Evolutionary conservation across 2,113 vertebrate genomes (phyloP).

Genomic region (Periophthalmodon schlosseri): DNA sequence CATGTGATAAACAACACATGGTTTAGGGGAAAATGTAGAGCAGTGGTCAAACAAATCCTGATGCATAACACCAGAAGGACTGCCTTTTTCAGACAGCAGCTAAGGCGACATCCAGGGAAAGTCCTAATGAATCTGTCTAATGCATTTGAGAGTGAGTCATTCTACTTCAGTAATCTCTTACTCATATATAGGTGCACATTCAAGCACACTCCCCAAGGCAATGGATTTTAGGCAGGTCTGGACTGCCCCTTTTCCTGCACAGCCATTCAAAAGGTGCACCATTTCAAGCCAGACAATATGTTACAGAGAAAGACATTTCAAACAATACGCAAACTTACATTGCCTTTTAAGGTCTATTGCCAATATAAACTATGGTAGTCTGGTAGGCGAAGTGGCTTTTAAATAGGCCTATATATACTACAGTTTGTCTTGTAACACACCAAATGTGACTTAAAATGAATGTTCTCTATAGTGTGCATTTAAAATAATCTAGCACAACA

Average conservation of each 20-base stretch:
- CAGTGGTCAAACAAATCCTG: slow-evolving; percentile 41
- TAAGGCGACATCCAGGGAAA: slow-evolving; percentile 55
- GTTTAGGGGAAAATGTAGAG: slow-evolving; percentile 30
- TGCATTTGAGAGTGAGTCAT: slow-evolving; percentile 57
- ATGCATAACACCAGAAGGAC: slow-evolving; percentile 37
- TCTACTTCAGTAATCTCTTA: slow-evolving; percentile 57
- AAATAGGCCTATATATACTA: background rate
- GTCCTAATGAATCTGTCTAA: slow-evolving; percentile 67
- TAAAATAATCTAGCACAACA: background rate
- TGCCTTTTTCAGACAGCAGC: slow-evolving; percentile 45
- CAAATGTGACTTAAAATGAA: background rate
- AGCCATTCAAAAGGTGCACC: slow-evolving; percentile 53
- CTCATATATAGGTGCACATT: slow-evolving; percentile 52
- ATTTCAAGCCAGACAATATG: slow-evolving; percentile 32
- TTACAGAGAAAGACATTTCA: background rate
- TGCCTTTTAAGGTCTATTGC: background rate
- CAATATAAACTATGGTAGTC: background rate
- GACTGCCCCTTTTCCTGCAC: slow-evolving; percentile 48
- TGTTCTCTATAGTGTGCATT: background rate
- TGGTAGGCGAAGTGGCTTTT: background rate
- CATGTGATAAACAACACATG: slow-evolving; percentile 53
- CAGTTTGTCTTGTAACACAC: background rate
- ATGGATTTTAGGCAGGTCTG: slow-evolving; percentile 74
- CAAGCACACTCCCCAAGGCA: slow-evolving; percentile 56
- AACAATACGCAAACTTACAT: background rate